Percentiles rank a stretch among this genome's conserved stretches.
Conservation (phyloP, 2,797 vertebrate species). For the Halcyon leucocephala region DNA sequence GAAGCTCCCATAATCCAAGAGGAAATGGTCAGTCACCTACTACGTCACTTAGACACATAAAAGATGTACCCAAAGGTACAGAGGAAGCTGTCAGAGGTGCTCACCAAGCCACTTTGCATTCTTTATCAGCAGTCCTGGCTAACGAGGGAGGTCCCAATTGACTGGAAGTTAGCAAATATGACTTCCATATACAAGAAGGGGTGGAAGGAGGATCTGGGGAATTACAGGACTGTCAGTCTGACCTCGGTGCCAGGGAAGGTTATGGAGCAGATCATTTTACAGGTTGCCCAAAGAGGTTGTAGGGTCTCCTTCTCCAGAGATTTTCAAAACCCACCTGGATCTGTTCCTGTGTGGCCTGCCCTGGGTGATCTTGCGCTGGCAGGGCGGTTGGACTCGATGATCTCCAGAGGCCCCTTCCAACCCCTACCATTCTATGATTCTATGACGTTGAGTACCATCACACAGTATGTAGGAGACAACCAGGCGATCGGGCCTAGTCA, state of each 20-base stretch:
- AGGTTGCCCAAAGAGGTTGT: no score
- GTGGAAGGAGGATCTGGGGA: not conserved
- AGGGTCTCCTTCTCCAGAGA: no score
- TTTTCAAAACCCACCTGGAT: no score
- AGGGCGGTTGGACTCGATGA: no score
- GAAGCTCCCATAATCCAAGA: not conserved
- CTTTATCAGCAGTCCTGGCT: not conserved
- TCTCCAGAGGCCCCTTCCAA: no score
- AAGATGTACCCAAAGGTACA: not conserved
- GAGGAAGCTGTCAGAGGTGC: not conserved
- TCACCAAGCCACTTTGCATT: not conserved
- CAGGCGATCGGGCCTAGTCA: not conserved
- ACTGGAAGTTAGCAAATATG: not conserved
- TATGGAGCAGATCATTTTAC: not conserved
- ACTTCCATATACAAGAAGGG: not conserved
- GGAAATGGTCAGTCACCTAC: not conserved
- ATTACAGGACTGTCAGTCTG: not conserved
- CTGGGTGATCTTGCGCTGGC: no score
- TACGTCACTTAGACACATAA: not conserved
- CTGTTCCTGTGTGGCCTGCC: no score
- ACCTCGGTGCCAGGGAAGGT: not conserved
- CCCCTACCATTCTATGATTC: no score
- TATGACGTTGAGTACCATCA: not conserved
- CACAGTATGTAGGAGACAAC: not conserved
- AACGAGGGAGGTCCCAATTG: no score